These are phyloP conservation scores for Murina feae DNA, from an alignment of 2,113 vertebrate genomes.

Conservation along the genomic window DNA sequence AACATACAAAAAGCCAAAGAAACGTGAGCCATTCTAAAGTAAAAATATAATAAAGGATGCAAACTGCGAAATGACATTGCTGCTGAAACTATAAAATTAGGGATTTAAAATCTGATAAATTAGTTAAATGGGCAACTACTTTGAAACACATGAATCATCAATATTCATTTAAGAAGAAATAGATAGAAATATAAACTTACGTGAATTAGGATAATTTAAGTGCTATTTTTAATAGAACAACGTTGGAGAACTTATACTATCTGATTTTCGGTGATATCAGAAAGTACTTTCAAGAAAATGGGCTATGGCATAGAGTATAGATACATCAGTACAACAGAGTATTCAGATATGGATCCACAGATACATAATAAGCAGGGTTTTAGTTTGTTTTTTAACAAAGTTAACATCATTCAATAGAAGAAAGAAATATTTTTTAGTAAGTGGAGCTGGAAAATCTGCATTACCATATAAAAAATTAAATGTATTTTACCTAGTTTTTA, in stretches of 20 bases:
- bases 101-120: neutral
- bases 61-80: neutral
- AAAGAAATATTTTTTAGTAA: neutral
- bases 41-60: neutral
- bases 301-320: neutral
- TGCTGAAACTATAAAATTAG: neutral
- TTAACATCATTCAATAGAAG: neutral
- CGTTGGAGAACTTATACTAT: neutral
- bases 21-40: neutral
- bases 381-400: neutral
- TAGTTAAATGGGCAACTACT: neutral
- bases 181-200: neutral
- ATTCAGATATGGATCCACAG: neutral
- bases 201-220: neutral
- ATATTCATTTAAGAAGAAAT: neutral
- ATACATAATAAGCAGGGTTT: neutral
- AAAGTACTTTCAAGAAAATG: neutral
- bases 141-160: neutral
- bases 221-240: neutral
- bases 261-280: neutral
- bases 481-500: neutral
- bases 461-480: neutral
- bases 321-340: neutral
- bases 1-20: neutral
- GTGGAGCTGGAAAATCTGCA: neutral